Evolutionary conservation across 2,888 invertebrate species (phyloP).

Genomic region (Merodon equestris): DNA sequence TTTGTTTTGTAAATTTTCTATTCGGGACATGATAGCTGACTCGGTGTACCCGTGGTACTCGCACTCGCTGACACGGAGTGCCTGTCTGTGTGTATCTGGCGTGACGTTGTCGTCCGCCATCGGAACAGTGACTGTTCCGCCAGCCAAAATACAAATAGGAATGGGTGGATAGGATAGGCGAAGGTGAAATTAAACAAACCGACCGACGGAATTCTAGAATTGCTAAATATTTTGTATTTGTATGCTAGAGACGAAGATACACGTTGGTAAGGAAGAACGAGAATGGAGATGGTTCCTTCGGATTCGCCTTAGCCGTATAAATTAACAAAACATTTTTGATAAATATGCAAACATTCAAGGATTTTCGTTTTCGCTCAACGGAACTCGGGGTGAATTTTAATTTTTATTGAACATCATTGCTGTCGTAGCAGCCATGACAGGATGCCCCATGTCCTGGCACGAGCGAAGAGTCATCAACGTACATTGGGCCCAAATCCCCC

Average conservation of each 20-base stretch:
- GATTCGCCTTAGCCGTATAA: conserved; percentile 37
- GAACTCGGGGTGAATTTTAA: conserved; percentile 66
- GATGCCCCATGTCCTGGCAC: neutral
- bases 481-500: neutral
- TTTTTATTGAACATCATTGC: conserved; percentile 63
- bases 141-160: neutral
- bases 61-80: neutral
- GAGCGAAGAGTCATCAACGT: conserved; percentile 27
- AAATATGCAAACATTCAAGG: conserved; percentile 69
- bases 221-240: conserved; percentile 58
- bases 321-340: conserved; percentile 67
- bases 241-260: neutral
- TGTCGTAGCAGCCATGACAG: conserved; percentile 17
- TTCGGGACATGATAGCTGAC: conserved; percentile 63
- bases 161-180: conserved; percentile 16
- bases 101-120: neutral
- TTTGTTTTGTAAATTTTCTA: conserved; percentile 67
- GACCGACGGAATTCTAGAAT: conserved; percentile 62
- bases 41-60: neutral
- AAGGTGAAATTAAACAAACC: conserved; percentile 61
- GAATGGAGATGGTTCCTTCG: conserved; percentile 30
- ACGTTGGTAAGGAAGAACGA: no score
- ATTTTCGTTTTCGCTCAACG: conserved; percentile 63
- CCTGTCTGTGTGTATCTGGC: conserved; percentile 2
- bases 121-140: neutral